Evolutionary conservation across 1,140 invertebrate genomes (phyloP).

Genomic region (Meloidogyne floridensis): DNA sequence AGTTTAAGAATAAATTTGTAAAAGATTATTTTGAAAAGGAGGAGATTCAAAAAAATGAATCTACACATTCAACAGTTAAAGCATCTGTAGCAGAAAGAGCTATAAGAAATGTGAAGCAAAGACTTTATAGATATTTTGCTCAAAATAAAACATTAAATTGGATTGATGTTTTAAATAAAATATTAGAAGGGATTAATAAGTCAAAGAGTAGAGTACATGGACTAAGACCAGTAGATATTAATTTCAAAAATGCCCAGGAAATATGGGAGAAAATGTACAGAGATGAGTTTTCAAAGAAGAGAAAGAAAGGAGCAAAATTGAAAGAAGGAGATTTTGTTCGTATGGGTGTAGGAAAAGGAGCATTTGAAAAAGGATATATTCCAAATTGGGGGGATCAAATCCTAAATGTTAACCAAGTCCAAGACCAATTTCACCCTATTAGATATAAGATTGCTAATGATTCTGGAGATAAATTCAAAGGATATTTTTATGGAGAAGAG

Average conservation of each 20-base stretch:
- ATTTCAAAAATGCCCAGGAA: constrained; percentile 1
- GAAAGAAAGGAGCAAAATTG: background rate
- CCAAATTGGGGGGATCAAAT: constrained; percentile 40
- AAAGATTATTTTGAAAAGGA: constrained; percentile 15
- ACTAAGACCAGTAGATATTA: constrained; percentile 21
- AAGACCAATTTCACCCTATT: background rate
- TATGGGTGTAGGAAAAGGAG: constrained; percentile 11
- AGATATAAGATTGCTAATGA: constrained; percentile 11
- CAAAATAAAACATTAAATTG: constrained; percentile 8
- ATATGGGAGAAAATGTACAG: constrained; percentile 14
- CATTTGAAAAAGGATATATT: constrained; percentile 27
- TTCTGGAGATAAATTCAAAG: constrained; percentile 8
- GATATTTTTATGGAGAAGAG: constrained; percentile 12
- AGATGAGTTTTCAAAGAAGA: background rate
- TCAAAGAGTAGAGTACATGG: constrained; percentile 17
- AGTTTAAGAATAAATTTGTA: constrained; percentile 15
- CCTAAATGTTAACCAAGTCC: background rate
- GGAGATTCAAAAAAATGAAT: constrained; percentile 18
- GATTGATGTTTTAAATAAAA: constrained; percentile 23
- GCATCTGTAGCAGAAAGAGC: constrained; percentile 18
- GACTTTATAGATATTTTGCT: constrained; percentile 16
- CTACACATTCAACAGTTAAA: background rate
- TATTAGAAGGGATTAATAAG: constrained; percentile 16
- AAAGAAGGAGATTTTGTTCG: constrained; percentile 9
- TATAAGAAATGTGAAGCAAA: constrained; percentile 11